phyloP scores from a whole-genome alignment of 2,888 invertebrate genomes.

The Thera obeliscata region DNA sequence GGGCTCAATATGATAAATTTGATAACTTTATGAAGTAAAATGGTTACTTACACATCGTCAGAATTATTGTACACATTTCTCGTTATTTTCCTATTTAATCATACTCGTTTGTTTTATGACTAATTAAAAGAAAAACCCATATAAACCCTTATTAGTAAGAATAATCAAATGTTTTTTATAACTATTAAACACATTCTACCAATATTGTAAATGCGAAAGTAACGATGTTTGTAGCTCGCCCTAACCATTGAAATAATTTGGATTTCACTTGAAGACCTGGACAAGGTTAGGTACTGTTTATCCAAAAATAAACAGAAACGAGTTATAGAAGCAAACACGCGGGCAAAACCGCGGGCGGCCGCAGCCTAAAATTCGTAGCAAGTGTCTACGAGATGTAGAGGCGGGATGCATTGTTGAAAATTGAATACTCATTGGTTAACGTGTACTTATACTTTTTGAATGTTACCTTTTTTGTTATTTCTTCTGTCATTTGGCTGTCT shows the following conservation, averaged over 20 bases:
- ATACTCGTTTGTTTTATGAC: constrained; percentile 5
- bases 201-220: no score
- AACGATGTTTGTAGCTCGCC: no score
- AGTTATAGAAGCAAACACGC: no score
- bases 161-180: background rate
- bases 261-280: no score
- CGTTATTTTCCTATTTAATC: constrained; percentile 36
- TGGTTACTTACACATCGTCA: constrained; percentile 52
- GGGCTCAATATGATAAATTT: no score
- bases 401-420: background rate
- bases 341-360: no score
- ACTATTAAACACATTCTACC: background rate
- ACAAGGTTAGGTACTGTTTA: no score
- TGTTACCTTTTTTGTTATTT: background rate
- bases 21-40: background rate
- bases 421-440: background rate
- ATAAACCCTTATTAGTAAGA: background rate
- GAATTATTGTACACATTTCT: constrained; percentile 50
- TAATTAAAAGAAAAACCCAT: constrained; percentile 1
- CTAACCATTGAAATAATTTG: no score
- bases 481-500: background rate
- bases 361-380: background rate
- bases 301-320: no score
- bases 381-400: background rate
- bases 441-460: background rate